Evolutionary conservation across 2,797 vertebrate species (phyloP), one percentile per base, ranked within the genome.

Genomic region (Garrulus glandarius): DNA sequence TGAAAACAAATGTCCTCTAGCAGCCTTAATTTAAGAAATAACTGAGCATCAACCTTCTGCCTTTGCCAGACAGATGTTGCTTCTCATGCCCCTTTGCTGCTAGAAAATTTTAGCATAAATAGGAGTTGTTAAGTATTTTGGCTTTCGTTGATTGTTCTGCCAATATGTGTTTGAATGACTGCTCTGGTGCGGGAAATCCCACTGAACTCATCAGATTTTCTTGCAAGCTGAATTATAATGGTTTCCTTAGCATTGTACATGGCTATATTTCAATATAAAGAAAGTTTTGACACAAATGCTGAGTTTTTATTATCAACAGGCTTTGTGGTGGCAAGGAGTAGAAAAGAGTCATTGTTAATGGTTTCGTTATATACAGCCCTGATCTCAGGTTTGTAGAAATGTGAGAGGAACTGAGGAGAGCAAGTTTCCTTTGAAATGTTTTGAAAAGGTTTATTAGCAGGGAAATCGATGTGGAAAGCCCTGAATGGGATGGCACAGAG

Each of bases 361-460:
- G 56, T 79, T 93, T 71, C 64, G 30, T 70, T 69, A 52, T n/a
- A 50, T 30, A 8, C 7, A 16, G n/a, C 84, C 64, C 61, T 72
- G 37, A 79, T 92, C 46, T 69, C 52, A 71, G 61, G 50, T 43
- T 32, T 49, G 68, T 79, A 88, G 94, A 95, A 95, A 87, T 68
- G 44, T 19, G 70, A 96, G 86, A 47, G 41, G 1, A 3, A 56
- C 44, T 11, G 34, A 95, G 32, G 68, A 76, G 57, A 61, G 72
- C 67, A 87, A 52, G 69, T 91, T 93, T 93, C 44, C 85, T 82
- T 74, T 94, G 90, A 96, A 85, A 89, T 53, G 37, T 44, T 86
- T 85, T 92, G 49, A 69, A 41, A 75, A 94, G 95, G 67, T 88
- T 89, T 92, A 80, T 95, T 96, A 93, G 55, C 43, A 74, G 69